A percentile compares a stretch with the other conserved stretches of the same genome.
Conservation (phyloP, 2,113 vertebrate species). For the Caretta caretta region DNA sequence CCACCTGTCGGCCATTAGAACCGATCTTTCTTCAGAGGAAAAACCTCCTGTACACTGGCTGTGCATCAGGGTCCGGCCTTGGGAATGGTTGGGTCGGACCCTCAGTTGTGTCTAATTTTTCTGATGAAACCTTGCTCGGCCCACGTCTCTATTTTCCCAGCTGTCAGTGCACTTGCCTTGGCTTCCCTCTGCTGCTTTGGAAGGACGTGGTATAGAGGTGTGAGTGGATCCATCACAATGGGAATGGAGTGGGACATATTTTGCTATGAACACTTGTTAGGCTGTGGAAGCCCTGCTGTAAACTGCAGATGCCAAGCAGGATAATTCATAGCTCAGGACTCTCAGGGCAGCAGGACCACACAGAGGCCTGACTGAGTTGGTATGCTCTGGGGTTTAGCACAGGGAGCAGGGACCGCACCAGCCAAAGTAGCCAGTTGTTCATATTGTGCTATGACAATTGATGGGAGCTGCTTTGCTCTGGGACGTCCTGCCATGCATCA, state of each 20-base stretch:
- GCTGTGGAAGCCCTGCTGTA: neutral
- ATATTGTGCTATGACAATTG: neutral
- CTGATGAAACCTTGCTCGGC: neutral
- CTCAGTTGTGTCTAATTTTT: neutral
- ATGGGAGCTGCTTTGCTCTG: neutral
- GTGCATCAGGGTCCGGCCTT: neutral
- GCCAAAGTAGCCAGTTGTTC: neutral
- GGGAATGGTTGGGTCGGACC: neutral
- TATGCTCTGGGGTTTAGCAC: neutral
- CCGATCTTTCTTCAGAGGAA: neutral
- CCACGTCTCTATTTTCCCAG: neutral
- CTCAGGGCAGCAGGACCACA: neutral
- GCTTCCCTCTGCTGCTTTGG: neutral
- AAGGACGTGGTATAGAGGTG: neutral
- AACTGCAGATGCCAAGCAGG: neutral
- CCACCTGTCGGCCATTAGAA: neutral
- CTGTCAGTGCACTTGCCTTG: neutral
- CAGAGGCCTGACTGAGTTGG: neutral
- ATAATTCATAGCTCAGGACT: neutral
- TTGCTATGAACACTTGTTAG: neutral
- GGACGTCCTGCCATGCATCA: neutral
- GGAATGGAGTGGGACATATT: neutral
- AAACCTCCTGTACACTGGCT: neutral
- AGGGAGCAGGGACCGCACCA: neutral
- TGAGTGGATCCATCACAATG: neutral